Evolutionary conservation across 2,888 invertebrate genomes (phyloP), one percentile per base, ranked within the genome.

Genomic region (Eristalinus aeneus): DNA sequence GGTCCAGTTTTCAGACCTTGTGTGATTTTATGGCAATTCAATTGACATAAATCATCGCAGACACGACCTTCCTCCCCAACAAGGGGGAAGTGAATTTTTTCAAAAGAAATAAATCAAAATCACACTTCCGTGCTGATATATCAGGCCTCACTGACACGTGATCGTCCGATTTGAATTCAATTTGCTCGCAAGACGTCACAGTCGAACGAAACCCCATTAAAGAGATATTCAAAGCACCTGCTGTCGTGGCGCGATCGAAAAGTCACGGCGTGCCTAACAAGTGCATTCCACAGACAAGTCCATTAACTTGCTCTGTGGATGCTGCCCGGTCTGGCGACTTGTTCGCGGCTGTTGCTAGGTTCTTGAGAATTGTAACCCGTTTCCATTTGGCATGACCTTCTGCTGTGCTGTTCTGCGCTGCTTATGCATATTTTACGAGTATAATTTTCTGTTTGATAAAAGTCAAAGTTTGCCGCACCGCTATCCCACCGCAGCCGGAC

Each of bases 171-270:
- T 54, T 31, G 72, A 77, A 72, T 46, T 22, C 23, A 64, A 72
- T 63, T 71, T 46, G 32, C 60, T 67, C 53, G 16, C 10, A 34
- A 9, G 8, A 34, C 5, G 27, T 27, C 27, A 27, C 27, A 34
- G 34, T 10, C 9, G 9, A 34, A 10, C 39, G 36, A 36, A 60
- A 65, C 65, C 54, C 31, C 39, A 69, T 67, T 65, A 74, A 72
- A 54, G 39, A 36, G 39, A 22, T 36, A 74, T 58, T 79, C 54
- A 74, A 53, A 56, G 36, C 80, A 84, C 80, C 80, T 80, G 84
- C 63, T 79, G 36, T 23, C 36, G 56, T n/a, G 8, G 56, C 65
- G 23, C 20, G 27, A 39, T 54, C 46, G 32, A 54, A 72, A 73
- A 73, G 54, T 65, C 39, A 39, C 22, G 56, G 65, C 58, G 65